Evolutionary conservation across 2,113 vertebrate species (phyloP).

Genomic region (Psophia crepitans): DNA sequence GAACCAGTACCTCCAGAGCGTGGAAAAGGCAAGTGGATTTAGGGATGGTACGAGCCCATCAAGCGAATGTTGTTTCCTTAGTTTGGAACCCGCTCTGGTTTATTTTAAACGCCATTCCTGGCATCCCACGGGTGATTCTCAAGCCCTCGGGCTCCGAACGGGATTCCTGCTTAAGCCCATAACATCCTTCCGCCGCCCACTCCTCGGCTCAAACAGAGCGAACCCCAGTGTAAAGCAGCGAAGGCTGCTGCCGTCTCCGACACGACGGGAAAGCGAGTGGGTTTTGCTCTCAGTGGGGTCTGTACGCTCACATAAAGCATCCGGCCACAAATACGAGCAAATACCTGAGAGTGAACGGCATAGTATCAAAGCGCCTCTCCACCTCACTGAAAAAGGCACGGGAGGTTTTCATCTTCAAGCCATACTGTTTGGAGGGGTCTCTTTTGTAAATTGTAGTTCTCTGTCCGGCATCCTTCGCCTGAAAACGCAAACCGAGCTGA

Average conservation of each 20-base stretch:
- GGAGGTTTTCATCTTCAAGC: conserved; percentile 98
- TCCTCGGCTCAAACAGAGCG: background rate
- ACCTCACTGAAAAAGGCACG: conserved; percentile 97
- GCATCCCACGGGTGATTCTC: background rate
- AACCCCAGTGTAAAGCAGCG: background rate
- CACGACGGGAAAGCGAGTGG: too few species aligned
- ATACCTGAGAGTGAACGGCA: conserved; percentile 97
- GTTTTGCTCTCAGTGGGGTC: background rate
- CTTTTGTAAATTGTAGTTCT: conserved; percentile 97
- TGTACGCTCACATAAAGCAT: background rate
- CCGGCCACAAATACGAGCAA: background rate
- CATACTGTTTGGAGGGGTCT: conserved; percentile 95
- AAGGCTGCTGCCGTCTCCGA: background rate
- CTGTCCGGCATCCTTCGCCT: conserved; percentile 94
- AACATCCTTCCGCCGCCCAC: background rate
- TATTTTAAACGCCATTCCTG: background rate
- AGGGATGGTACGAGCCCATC: background rate
- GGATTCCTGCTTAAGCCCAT: background rate
- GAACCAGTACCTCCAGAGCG: background rate
- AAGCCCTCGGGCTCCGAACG: background rate
- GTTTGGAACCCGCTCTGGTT: background rate
- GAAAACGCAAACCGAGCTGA: background rate
- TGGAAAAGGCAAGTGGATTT: background rate
- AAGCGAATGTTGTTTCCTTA: rapidly evolving
- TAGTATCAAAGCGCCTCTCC: conserved; percentile 92